These are phyloP conservation scores for Spheniscus humboldti DNA, from an alignment of 2,797 vertebrate genomes.

Conservation along the genomic window DNA sequence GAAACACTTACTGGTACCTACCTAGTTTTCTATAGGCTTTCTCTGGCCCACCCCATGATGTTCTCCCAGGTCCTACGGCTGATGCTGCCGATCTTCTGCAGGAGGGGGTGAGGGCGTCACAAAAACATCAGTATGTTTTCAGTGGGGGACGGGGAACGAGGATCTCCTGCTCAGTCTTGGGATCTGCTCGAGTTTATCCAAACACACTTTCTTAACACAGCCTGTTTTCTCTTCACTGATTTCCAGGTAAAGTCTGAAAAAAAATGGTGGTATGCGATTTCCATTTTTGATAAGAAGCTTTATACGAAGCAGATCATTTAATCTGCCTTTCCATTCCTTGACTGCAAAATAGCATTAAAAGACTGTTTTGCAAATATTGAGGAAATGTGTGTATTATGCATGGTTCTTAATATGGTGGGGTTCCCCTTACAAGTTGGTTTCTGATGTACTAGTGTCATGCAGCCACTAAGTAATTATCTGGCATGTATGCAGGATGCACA, in stretches of 20 bases:
- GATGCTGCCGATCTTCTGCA: background rate
- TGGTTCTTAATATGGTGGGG: fast-evolving
- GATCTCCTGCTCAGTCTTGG: background rate
- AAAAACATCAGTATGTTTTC: background rate
- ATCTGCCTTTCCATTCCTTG: background rate
- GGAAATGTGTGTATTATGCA: background rate
- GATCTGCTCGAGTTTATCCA: background rate
- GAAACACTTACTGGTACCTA: background rate
- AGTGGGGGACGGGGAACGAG: fast-evolving
- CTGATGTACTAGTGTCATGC: background rate
- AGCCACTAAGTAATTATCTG: background rate
- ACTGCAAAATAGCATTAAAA: background rate
- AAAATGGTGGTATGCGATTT: background rate
- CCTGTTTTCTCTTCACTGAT: background rate
- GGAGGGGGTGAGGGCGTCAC: fast-evolving
- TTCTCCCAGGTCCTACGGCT: background rate
- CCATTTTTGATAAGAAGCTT: background rate
- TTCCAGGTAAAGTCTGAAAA: background rate
- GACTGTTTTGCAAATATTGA: background rate
- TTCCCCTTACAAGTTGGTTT: background rate
- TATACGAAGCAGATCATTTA: background rate
- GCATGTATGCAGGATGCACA: background rate
- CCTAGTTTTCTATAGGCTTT: background rate
- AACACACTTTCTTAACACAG: background rate
- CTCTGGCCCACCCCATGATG: background rate